Percentiles rank a stretch among this genome's conserved stretches.
Conservation (phyloP, 2,113 vertebrate species). For the Rhinopomastus cyanomelas region DNA sequence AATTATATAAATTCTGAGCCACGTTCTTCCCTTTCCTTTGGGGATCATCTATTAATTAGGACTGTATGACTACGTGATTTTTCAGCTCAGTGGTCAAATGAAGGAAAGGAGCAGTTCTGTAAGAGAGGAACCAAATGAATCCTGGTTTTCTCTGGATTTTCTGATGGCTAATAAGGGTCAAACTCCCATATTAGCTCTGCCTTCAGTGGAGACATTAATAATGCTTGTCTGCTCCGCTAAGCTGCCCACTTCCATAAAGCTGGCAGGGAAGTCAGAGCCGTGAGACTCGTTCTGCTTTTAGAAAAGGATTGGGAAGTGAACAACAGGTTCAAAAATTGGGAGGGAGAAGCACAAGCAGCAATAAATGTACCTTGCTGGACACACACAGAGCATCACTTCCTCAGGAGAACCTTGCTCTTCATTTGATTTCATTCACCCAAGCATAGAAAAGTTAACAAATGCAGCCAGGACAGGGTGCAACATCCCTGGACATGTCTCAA, state of each 20-base stretch:
- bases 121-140: slow-evolving; percentile 36
- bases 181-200: slow-evolving; percentile 42
- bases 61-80: slow-evolving; percentile 44
- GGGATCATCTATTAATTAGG: slow-evolving; percentile 42
- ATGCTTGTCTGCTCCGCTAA: slow-evolving; percentile 55
- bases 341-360: neutral
- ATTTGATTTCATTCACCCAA: neutral
- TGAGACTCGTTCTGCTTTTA: neutral
- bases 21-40: slow-evolving; percentile 11
- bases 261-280: slow-evolving; percentile 24
- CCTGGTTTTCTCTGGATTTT: slow-evolving; percentile 30
- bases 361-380: neutral
- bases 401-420: neutral
- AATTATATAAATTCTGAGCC: slow-evolving; percentile 25
- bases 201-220: slow-evolving; percentile 28
- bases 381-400: neutral
- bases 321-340: neutral
- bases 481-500: too few relatives aligned
- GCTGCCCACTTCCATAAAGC: slow-evolving; percentile 15
- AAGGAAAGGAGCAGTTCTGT: slow-evolving; percentile 10
- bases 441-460: neutral
- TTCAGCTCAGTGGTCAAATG: slow-evolving; percentile 63
- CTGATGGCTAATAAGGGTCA: slow-evolving; percentile 49
- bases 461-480: accelerated
- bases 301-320: neutral